Percentiles rank a stretch among this genome's conserved stretches.
Evolutionary conservation across 2,797 vertebrate genomes (phyloP).

Genomic region (Hozukius guyotensis): DNA sequence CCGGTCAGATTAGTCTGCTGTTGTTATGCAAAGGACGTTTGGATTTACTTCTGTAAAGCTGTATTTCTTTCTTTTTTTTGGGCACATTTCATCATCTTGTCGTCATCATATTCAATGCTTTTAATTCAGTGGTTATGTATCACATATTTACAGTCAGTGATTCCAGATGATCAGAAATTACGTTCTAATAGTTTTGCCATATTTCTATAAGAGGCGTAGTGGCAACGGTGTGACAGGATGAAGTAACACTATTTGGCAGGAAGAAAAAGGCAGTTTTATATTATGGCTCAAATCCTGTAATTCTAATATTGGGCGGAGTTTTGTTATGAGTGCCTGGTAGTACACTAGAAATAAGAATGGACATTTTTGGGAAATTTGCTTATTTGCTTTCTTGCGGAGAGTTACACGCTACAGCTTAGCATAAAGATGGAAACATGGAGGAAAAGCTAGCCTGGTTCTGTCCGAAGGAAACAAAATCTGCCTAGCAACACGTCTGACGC

Average conservation of each 20-base stretch:
- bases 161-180: background rate
- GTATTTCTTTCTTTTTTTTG: background rate
- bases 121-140: background rate
- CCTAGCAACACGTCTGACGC: background rate
- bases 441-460: background rate
- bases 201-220: background rate
- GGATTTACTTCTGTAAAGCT: background rate
- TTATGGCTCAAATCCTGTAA: background rate
- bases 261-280: background rate
- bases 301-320: background rate
- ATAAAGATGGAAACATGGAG: background rate
- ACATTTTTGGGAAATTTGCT: background rate
- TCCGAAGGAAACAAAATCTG: background rate
- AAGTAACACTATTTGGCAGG: background rate
- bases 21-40: background rate
- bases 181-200: background rate
- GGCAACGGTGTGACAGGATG: background rate
- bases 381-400: background rate
- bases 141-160: background rate
- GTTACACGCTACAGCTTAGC: background rate
- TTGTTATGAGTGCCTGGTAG: background rate
- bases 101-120: background rate
- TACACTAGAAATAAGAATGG: background rate
- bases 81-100: slow-evolving; percentile 29
- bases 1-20: background rate